Percentiles rank a stretch among this genome's conserved stretches.
Evolutionary conservation across 2,888 invertebrate species (phyloP).

Genomic region (Dynastes tityus): DNA sequence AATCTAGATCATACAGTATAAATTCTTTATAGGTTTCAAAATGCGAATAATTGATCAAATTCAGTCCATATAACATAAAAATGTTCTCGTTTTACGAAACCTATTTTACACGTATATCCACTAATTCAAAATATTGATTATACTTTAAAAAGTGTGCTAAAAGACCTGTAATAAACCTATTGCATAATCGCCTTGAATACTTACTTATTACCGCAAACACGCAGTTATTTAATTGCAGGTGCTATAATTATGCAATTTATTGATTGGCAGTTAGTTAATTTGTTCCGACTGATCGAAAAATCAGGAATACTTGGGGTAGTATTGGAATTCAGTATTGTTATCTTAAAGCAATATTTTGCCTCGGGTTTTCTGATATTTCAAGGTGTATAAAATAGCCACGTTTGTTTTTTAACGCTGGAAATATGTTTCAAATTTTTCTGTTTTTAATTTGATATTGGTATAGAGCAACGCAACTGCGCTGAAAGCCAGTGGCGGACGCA

Average conservation of each 20-base stretch:
- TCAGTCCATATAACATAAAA: neutral
- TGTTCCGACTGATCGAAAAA: neutral
- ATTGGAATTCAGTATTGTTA: neutral
- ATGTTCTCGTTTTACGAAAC: neutral
- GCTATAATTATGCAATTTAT: slow-evolving; percentile 16
- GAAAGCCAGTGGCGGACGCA: no score
- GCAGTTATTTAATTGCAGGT: slow-evolving; percentile 7
- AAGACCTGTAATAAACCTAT: neutral
- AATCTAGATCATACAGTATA: neutral
- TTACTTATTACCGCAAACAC: neutral
- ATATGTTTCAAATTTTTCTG: no score
- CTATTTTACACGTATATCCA: neutral
- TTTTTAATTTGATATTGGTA: no score
- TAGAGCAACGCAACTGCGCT: no score
- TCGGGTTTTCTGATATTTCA: no score
- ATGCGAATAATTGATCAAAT: slow-evolving; percentile 1
- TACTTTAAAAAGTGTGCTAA: neutral
- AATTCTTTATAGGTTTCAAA: neutral
- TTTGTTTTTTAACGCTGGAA: no score
- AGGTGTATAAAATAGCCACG: no score
- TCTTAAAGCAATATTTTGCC: no score
- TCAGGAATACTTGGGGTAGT: neutral
- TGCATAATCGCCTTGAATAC: neutral
- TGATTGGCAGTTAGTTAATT: slow-evolving; percentile 12
- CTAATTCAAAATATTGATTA: slow-evolving; percentile 2